Evolutionary conservation across 2,113 vertebrate genomes (phyloP), one percentile per base, ranked within the genome.

Genomic region (Scartelaos histophorus): DNA sequence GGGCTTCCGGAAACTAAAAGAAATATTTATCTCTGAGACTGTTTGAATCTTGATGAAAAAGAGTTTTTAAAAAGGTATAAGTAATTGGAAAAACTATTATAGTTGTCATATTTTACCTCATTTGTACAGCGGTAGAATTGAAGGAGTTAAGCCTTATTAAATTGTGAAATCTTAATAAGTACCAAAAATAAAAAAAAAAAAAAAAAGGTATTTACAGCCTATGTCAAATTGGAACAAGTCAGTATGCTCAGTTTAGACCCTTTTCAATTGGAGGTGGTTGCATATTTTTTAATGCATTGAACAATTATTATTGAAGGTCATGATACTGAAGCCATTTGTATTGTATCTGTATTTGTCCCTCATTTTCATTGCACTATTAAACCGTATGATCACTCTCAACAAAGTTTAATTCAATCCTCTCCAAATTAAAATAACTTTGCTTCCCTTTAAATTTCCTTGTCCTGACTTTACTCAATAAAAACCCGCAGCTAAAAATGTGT

Each of bases 401-500:
- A n/a, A 54, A 54, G 61, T 64, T 64, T 21, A 19, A 43, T 64
- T 64, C 61, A 21, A 34, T 38, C 19, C 34, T 64, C 19, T 29
- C 17, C 16, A 11, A 64, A 62, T 29, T 5, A 66, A 66, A 46
- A 47, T 24, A 24, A 47, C 43, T 19, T 51, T 13, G n/a, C 69
- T 64, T 11, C 47, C 53, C 56, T 7, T 38, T 29, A 71, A 69
- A 67, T 51, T 2, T 46, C 51, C 51, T 43, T 62, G 17, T 46
- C 15, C 61, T 49, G 13, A n/a, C n/a, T 15, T 70, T 45, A 49
- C 53, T 66, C 51, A 25, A 3, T 29, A 34, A 24, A 64, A 57
- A 60, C 47, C 53, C 69, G 29, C 34, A 25, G 51, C 13, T 65
- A 68, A 82, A 87, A 78, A 82, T 71, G 64, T 82, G 38, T 75